A percentile compares a stretch with the other conserved stretches of the same genome.
Conservation (phyloP, 1,140 invertebrate genomes). For the Philopotamus ludificatus region DNA sequence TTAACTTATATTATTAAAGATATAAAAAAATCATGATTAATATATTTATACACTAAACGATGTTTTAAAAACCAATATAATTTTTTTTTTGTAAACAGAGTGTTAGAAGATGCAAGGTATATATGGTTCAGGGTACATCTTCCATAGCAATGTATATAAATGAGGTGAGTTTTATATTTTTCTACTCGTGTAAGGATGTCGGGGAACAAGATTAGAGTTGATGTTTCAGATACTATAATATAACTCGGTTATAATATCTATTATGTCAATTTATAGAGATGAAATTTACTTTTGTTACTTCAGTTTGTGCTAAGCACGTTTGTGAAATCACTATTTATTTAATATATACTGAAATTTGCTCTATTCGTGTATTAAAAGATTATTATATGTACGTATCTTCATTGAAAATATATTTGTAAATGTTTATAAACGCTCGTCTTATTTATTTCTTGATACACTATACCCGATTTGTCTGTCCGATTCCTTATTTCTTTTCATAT, state of each 20-base stretch:
- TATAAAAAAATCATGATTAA: not conserved
- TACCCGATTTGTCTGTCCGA: too few relatives aligned
- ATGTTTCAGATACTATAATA: not conserved
- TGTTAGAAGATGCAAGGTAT: not conserved
- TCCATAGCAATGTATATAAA: constrained; percentile 33
- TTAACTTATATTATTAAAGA: too few relatives aligned
- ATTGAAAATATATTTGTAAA: constrained; percentile 39
- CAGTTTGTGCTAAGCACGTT: constrained; percentile 10
- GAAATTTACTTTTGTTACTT: not conserved
- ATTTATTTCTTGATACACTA: too few relatives aligned
- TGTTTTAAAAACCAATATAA: not conserved
- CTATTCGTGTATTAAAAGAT: constrained; percentile 31
- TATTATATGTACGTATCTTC: constrained; percentile 25
- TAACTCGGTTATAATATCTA: not conserved
- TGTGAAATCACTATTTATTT: constrained; percentile 9
- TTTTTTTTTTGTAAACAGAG: not conserved
- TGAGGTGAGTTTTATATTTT: constrained; percentile 41
- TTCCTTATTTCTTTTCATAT: too few relatives aligned
- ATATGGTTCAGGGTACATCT: constrained; percentile 37
- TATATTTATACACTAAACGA: constrained; percentile 5
- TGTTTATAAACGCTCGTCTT: too few relatives aligned
- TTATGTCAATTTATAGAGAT: constrained; percentile 1
- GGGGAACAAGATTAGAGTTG: not conserved
- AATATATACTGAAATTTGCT: constrained; percentile 17
- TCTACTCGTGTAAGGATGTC: constrained; percentile 31